A percentile compares a stretch with the other conserved stretches of the same genome.
Evolutionary conservation across 1,140 invertebrate species (phyloP).

Genomic region (Listronotus bonariensis): DNA sequence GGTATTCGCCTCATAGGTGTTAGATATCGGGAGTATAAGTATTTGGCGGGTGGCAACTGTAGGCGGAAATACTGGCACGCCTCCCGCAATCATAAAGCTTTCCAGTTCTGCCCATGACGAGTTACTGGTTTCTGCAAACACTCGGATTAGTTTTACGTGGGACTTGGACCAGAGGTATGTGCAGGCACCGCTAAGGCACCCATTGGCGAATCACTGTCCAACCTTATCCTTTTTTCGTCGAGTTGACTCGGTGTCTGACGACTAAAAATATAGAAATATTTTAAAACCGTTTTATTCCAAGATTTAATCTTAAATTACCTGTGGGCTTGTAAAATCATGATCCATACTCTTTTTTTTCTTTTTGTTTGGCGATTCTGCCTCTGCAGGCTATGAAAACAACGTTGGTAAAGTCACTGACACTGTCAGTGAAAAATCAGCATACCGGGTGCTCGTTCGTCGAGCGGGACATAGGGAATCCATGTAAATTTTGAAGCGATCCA

Average conservation of each 20-base stretch:
- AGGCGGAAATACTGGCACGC: slow-evolving; percentile 80
- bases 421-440: too few species aligned
- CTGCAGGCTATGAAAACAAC: neutral
- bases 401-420: too few species aligned
- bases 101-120: slow-evolving; percentile 92
- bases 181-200: neutral
- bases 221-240: slow-evolving; percentile 20
- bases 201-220: slow-evolving; percentile 5
- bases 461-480: too few species aligned
- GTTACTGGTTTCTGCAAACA: slow-evolving; percentile 63
- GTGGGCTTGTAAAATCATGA: slow-evolving; percentile 17
- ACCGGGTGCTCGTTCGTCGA: too few species aligned
- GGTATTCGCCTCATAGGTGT: slow-evolving; percentile 94
- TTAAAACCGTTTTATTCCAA: neutral
- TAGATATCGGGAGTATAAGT: slow-evolving; percentile 88
- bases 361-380: slow-evolving; percentile 9
- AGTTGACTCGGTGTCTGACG: slow-evolving; percentile 8
- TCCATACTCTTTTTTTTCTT: slow-evolving; percentile 16
- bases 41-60: slow-evolving; percentile 86
- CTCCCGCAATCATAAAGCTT: slow-evolving; percentile 83
- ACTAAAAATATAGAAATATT: slow-evolving; percentile 15
- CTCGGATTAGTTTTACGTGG: slow-evolving; percentile 14
- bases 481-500: too few species aligned
- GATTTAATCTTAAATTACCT: slow-evolving; percentile 3
- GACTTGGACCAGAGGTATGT: slow-evolving; percentile 11